Percentiles rank a stretch among this genome's conserved stretches.
These are phyloP conservation scores for Brachionus calyciflorus DNA, from an alignment of 1,140 invertebrate genomes.

Conservation along the genomic window DNA sequence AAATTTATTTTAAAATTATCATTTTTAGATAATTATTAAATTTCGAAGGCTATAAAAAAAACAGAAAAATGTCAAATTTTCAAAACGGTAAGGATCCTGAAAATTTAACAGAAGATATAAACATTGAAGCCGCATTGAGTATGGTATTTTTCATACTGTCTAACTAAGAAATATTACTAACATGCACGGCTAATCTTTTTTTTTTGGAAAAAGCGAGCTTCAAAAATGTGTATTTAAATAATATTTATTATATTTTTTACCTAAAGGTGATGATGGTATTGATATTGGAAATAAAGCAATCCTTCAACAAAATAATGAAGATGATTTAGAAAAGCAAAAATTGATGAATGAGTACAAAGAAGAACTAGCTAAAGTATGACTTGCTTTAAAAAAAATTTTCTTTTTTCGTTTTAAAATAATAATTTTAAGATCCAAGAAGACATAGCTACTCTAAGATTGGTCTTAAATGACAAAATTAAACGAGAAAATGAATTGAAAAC, in stretches of 20 bases:
- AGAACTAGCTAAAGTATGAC: slow-evolving; percentile 35
- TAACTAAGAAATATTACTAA: neutral
- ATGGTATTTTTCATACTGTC: neutral
- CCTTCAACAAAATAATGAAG: slow-evolving; percentile 43
- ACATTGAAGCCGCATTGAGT: neutral
- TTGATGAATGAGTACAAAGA: slow-evolving; percentile 44
- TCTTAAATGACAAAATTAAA: slow-evolving; percentile 41
- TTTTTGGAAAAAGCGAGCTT: neutral
- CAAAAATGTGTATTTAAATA: too few species aligned
- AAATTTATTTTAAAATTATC: too few species aligned
- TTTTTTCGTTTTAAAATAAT: too few species aligned
- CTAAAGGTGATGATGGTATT: slow-evolving; percentile 41
- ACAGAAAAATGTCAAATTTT: slow-evolving; percentile 30
- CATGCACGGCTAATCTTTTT: neutral
- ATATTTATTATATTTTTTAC: neutral
- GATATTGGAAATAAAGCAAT: neutral
- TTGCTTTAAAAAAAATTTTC: too few species aligned
- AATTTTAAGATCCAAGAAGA: slow-evolving; percentile 45
- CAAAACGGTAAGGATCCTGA: slow-evolving; percentile 10
- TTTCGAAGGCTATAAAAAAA: too few species aligned
- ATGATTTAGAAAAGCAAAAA: slow-evolving; percentile 27
- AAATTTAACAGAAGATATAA: neutral
- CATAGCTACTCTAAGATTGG: slow-evolving; percentile 34
- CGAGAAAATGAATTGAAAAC: slow-evolving; percentile 45
- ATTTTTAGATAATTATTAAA: too few species aligned